Evolutionary conservation across 1,140 invertebrate genomes (phyloP).

Genomic region (Goniozus legneri): DNA sequence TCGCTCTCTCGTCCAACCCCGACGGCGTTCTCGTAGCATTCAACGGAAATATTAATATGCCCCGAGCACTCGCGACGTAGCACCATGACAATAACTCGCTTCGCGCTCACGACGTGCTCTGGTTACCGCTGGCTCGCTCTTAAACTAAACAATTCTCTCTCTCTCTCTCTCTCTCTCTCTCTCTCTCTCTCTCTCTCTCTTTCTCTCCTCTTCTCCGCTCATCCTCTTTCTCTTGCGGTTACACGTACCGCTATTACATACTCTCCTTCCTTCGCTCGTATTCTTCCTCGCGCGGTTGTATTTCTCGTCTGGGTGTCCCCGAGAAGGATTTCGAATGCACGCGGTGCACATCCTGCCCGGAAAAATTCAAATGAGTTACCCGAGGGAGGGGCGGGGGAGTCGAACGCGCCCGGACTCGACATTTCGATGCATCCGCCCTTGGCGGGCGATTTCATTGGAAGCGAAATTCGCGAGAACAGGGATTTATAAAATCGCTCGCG

Average conservation of each 20-base stretch:
- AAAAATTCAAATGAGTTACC: conserved; percentile 38
- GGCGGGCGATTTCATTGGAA: too few species aligned
- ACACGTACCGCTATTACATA: too few species aligned
- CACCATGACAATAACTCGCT: conserved; percentile 44
- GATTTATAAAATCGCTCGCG: too few species aligned
- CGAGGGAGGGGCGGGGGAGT: neutral
- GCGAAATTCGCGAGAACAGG: too few species aligned
- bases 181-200: conserved; percentile 9
- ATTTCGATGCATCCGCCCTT: conserved; percentile 5
- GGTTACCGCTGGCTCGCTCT: conserved; percentile 33
- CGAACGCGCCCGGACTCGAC: neutral
- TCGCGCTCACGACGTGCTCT: conserved; percentile 41
- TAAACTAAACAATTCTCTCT: conserved; percentile 26
- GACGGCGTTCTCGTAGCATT: conserved; percentile 19
- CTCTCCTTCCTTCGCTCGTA: neutral
- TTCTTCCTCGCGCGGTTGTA: conserved; percentile 16
- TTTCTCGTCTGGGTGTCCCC: conserved; percentile 40
- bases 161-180: conserved; percentile 9
- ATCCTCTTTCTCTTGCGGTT: too few species aligned
- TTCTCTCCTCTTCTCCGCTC: conserved; percentile 15
- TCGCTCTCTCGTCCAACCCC: conserved; percentile 1
- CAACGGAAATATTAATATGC: conserved; percentile 42
- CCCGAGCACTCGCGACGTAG: conserved; percentile 23
- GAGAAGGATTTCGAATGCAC: conserved; percentile 45
- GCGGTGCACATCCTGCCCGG: conserved; percentile 43